Evolutionary conservation across 2,888 invertebrate species (phyloP), one percentile per base, ranked within the genome.

Genomic region (Parochlus steinenii): DNA sequence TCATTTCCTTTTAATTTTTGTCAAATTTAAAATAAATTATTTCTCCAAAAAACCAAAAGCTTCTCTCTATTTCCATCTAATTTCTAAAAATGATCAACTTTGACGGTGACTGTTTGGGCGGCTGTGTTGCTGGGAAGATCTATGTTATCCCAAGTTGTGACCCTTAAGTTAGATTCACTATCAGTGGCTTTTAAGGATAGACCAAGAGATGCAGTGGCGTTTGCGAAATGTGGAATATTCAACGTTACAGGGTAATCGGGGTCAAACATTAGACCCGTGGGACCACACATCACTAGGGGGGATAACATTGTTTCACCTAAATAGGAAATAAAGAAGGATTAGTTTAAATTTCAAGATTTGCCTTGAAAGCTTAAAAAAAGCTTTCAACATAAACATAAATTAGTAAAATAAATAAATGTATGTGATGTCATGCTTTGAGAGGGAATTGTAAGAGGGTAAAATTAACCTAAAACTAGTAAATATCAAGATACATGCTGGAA

Each of bases 221-320:
- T 79, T 45, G 77, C 77, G 56, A 76, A 78, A 56, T 81, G 90
- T 44, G 93, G 93, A 53, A 93, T 76, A 45, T 85, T 74, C 37
- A 93, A 69, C 48, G 92, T 87, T 50, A 92, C 87, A 33, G 92
- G 89, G n/a, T n/a, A n/a, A n/a, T n/a, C n/a, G 53, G 76, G 71
- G 40, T 74, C 62, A 63, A 93, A 93, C 57, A 80, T 77, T 45
- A 90, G 70, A 44, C 92, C 80, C 63, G 87, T 87, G 16, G 93
- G 93, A 41, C 93, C 92, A 64, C 92, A 93, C 83, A 92, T 89
- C 51, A 93, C 90, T 50, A 92, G 67, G 40, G 92, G 92, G 49
- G 87, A 87, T 48, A 92, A 68, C 69, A 92, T 74, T 42, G 86
- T 83, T 69, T 93, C 92, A 72, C 90, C 89, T 89, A 56, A 6